Conservation (phyloP, 2,888 invertebrate genomes). For the Hirtodrosophila trivittata region DNA sequence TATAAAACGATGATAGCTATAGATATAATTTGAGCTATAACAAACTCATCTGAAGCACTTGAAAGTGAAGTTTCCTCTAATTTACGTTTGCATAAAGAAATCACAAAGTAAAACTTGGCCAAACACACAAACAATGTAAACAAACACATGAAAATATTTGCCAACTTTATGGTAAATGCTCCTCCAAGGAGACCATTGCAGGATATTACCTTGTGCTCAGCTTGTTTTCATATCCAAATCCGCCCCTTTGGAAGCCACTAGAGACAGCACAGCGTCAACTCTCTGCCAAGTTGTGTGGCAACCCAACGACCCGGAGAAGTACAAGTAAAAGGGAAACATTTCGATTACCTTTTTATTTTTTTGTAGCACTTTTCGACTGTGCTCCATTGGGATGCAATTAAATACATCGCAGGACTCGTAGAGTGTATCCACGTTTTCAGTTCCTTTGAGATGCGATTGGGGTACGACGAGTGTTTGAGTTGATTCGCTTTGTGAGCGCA, state of each 20-base stretch:
- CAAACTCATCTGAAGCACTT: too few relatives aligned
- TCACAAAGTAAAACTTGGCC: slow-evolving; percentile 23
- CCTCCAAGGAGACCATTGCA: slow-evolving; percentile 9
- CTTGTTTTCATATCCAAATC: slow-evolving; percentile 6
- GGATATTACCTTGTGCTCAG: slow-evolving; percentile 12
- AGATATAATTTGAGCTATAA: too few relatives aligned
- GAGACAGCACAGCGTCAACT: slow-evolving; percentile 22
- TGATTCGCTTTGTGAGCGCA: slow-evolving; percentile 60
- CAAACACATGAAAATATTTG: slow-evolving; percentile 51
- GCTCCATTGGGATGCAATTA: slow-evolving; percentile 73
- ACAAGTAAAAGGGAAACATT: slow-evolving; percentile 20
- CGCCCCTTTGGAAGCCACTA: slow-evolving; percentile 1
- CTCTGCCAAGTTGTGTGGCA: slow-evolving; percentile 30
- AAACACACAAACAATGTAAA: slow-evolving; percentile 29
- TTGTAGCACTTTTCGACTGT: slow-evolving; percentile 29
- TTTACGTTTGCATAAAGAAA: slow-evolving; percentile 11
- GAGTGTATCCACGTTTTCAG: slow-evolving; percentile 36
- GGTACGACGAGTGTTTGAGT: slow-evolving; percentile 37
- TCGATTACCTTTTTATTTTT: slow-evolving; percentile 46
- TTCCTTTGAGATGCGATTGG: slow-evolving; percentile 34
- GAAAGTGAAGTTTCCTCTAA: not conserved
- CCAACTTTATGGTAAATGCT: slow-evolving; percentile 33
- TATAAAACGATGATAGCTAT: too few relatives aligned
- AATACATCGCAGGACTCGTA: slow-evolving; percentile 52
- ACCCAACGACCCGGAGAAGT: slow-evolving; percentile 5